phyloP scores from a whole-genome alignment of 2,888 invertebrate genomes.

The Dascillus cervinus region DNA sequence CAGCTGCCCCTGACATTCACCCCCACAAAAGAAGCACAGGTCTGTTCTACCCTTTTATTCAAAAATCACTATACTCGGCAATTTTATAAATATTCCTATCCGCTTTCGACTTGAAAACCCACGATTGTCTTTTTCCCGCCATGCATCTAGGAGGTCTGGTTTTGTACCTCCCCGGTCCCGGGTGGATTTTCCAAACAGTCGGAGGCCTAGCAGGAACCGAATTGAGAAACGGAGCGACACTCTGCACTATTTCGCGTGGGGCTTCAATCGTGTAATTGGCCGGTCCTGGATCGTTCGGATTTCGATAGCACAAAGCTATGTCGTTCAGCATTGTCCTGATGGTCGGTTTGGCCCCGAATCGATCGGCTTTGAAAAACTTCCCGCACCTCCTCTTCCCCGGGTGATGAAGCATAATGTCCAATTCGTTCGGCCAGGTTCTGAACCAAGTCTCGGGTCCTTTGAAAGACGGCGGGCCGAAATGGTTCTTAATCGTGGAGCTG shows the following conservation, averaged over 20 bases:
- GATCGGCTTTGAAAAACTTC: conserved; percentile 26
- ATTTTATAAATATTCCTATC: conserved; percentile 24
- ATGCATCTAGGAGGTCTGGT: conserved; percentile 23
- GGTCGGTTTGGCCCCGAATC: conserved; percentile 39
- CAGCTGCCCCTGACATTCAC: conserved; percentile 24
- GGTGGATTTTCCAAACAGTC: conserved; percentile 30
- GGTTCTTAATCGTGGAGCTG: conserved; percentile 46
- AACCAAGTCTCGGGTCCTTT: conserved; percentile 30
- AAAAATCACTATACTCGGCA: conserved; percentile 19
- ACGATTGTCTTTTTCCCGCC: conserved; percentile 24
- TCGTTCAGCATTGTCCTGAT: conserved; percentile 46
- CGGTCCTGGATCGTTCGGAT: conserved; percentile 48
- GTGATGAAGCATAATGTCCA: conserved; percentile 30
- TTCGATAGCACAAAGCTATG: conserved; percentile 43
- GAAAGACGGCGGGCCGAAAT: conserved; percentile 38
- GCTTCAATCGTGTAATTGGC: conserved; percentile 36
- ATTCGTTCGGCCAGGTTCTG: conserved; percentile 24
- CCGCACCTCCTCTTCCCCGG: conserved; percentile 26
- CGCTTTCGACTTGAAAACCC: conserved; percentile 32
- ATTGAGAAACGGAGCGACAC: conserved; percentile 28
- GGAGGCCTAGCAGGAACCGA: conserved; percentile 28
- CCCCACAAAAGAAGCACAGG: conserved; percentile 16
- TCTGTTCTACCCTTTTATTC: too few relatives aligned
- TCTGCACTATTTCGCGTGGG: conserved; percentile 9
- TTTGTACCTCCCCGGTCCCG: conserved; percentile 37